Evolutionary conservation across 2,113 vertebrate genomes (phyloP), one percentile per base, ranked within the genome.

Genomic region (Trochalopteron elliotii): DNA sequence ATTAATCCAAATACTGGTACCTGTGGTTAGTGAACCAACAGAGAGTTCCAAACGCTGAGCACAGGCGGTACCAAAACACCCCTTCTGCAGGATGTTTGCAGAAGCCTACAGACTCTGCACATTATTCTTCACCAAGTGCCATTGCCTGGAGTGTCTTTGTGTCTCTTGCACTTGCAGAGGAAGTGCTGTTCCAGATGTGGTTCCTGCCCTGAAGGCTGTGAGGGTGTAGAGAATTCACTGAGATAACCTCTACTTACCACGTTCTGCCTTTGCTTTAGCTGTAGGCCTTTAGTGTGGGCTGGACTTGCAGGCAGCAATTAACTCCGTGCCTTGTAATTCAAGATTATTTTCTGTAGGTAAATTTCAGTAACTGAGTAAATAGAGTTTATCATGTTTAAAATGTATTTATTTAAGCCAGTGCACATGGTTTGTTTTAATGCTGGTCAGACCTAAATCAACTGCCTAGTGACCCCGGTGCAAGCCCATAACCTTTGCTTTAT

Each of bases 401-500:
- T 92, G 57, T 94, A 95, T 96, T 97, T 95, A 94, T 95, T 95
- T 89, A 96, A 96, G 89, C 88, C 84, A 92, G 87, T 94, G 89
- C 83, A 93, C 79, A 10, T 61, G 63, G 47, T 33, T 20, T 39
- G 78, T 91, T 94, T 78, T 78, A 90, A 74, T 84, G 65, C 35
- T 82, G 49, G 40, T 87, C 42, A 92, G 89, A 53, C 44, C 22
- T 83, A 71, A 92, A 87, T 93, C 68, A 90, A 23, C 59, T 83
- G 42, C 53, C 37, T 94, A 52, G 78, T 87, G 91, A 72, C 59
- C 44, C 59, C 31, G 7, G 75, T 91, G 92, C 72, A 89, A 87
- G 89, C 70, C 91, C 39, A 12, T 91, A 93, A 93, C 67, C 49
- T 94, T 89, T 89, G 77, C 74, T 95, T 95, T 39, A 31, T 87